A percentile compares a stretch with the other conserved stretches of the same genome.
Conservation (phyloP, 2,888 invertebrate genomes). For the Glyphotaelius pellucidus region DNA sequence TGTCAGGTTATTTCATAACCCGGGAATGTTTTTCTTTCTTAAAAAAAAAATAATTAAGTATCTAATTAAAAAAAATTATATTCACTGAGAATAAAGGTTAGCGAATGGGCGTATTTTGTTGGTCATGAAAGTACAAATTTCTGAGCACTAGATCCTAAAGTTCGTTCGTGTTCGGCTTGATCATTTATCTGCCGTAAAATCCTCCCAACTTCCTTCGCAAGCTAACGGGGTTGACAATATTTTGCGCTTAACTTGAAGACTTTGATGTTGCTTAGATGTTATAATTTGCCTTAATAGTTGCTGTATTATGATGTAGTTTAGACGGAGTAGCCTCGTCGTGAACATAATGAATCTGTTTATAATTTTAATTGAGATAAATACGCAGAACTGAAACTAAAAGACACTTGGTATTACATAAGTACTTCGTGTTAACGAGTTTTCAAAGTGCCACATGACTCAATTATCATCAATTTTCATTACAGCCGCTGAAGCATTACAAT, state of each 20-base stretch:
- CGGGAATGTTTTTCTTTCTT: no score
- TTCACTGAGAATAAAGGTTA: neutral
- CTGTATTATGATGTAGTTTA: neutral
- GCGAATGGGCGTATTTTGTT: neutral
- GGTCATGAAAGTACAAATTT: neutral
- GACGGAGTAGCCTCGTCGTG: neutral
- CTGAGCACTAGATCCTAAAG: neutral
- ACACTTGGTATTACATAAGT: neutral
- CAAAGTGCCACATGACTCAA: neutral
- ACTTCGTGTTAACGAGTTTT: neutral
- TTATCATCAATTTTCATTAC: constrained; percentile 1
- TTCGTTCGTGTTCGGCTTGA: neutral
- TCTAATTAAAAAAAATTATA: neutral
- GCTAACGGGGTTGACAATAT: neutral
- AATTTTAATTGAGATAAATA: neutral
- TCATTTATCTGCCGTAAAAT: constrained; percentile 2
- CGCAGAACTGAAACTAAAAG: neutral
- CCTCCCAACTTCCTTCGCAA: neutral
- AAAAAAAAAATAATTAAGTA: no score
- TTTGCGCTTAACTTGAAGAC: neutral
- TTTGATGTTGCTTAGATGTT: neutral
- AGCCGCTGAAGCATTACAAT: neutral
- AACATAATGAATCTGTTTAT: neutral
- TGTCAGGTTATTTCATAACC: no score
- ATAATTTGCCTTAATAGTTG: neutral